A percentile compares a stretch with the other conserved stretches of the same genome.
phyloP scores from a whole-genome alignment of 2,888 invertebrate genomes.

The Cheilosia pagana region DNA sequence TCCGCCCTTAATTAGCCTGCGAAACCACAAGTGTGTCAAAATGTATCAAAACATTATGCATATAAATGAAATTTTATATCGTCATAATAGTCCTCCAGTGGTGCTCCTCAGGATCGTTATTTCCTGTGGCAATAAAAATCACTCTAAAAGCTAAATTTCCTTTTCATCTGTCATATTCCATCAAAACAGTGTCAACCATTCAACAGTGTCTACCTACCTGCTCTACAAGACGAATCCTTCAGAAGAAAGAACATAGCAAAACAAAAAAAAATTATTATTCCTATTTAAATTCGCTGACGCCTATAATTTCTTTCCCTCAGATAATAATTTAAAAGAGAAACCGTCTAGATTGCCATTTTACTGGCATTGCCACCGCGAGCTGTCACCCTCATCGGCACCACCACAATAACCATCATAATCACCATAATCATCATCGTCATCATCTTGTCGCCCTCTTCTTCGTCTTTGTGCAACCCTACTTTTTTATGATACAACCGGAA shows the following conservation, averaged over 20 bases:
- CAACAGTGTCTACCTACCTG: constrained; percentile 23
- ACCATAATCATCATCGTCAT: constrained; percentile 28
- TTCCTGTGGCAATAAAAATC: constrained; percentile 33
- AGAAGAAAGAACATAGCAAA: constrained; percentile 7
- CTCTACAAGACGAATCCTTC: neutral
- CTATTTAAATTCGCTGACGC: constrained; percentile 61
- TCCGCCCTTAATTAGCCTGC: neutral
- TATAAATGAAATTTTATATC: constrained; percentile 21
- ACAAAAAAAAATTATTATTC: constrained; percentile 13
- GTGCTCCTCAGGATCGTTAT: constrained; percentile 36
- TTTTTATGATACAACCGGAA: constrained; percentile 38
- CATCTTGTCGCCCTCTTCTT: constrained; percentile 12
- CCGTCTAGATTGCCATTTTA: constrained; percentile 55
- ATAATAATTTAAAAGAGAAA: constrained; percentile 19
- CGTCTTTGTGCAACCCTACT: constrained; percentile 52
- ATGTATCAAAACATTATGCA: neutral
- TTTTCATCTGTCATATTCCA: constrained; percentile 39
- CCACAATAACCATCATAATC: constrained; percentile 23
- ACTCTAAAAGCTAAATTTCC: constrained; percentile 3
- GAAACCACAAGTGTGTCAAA: neutral
- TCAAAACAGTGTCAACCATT: constrained; percentile 53
- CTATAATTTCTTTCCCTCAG: constrained; percentile 40
- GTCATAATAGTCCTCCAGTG: constrained; percentile 19
- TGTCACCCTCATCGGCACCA: constrained; percentile 30
- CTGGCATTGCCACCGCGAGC: constrained; percentile 36